Conservation (phyloP, 2,113 vertebrate genomes). For the Pelobates fuscus region DNA sequence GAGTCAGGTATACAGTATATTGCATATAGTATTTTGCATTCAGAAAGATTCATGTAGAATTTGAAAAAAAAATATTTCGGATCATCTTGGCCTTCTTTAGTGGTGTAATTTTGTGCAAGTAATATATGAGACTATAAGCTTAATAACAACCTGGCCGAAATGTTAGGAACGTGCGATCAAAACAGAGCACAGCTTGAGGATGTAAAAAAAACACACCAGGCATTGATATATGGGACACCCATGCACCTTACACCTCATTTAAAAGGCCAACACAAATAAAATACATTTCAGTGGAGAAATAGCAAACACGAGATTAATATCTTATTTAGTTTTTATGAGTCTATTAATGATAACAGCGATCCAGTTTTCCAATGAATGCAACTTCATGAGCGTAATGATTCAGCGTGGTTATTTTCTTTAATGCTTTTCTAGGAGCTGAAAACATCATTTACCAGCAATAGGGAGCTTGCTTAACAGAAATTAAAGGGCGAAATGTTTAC, state of each 20-base stretch:
- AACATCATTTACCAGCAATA: constrained; percentile 1
- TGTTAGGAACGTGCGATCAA: too few species aligned
- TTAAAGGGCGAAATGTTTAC: too few species aligned
- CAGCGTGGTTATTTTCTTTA: constrained; percentile 15
- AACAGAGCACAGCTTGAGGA: constrained; percentile 1
- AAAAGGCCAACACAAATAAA: constrained; percentile 11
- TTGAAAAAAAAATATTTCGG: too few species aligned
- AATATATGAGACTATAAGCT: too few species aligned
- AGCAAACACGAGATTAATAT: not conserved
- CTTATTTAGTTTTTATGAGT: constrained; percentile 20
- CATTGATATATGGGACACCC: not conserved
- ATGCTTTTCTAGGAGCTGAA: constrained; percentile 9
- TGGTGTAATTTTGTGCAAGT: too few species aligned
- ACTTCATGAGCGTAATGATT: not conserved
- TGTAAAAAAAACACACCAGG: too few species aligned
- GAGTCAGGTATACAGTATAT: too few species aligned
- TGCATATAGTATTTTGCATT: too few species aligned
- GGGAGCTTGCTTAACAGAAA: not conserved
- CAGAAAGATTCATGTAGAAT: too few species aligned
- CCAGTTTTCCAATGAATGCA: constrained; percentile 1
- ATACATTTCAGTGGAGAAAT: constrained; percentile 12
- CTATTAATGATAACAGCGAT: not conserved
- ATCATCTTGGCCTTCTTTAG: too few species aligned
- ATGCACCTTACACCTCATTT: not conserved
- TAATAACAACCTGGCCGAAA: too few species aligned